These are phyloP conservation scores for Cuniculus paca DNA, from an alignment of 2,797 vertebrate species.

Conservation along the genomic window DNA sequence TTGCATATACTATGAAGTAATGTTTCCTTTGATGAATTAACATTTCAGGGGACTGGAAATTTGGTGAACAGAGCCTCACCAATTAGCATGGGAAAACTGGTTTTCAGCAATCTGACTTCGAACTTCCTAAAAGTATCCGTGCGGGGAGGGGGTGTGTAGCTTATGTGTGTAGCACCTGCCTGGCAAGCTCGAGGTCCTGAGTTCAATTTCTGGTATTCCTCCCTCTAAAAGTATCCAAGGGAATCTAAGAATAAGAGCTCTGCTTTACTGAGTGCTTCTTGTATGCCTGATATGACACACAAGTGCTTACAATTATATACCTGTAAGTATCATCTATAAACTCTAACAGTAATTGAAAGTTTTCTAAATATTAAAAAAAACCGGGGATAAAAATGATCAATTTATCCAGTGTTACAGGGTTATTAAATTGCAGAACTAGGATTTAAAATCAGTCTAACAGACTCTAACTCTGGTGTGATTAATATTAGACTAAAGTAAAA, in stretches of 20 bases:
- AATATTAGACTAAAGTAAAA: constrained; percentile 15
- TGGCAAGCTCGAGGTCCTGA: too few species aligned
- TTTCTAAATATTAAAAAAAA: constrained; percentile 52
- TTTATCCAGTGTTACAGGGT: background rate
- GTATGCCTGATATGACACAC: background rate
- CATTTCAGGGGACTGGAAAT: background rate
- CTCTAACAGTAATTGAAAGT: constrained; percentile 1
- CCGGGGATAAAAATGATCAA: background rate
- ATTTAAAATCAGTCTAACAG: background rate
- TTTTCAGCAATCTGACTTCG: background rate
- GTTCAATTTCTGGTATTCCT: too few species aligned
- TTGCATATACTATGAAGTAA: background rate
- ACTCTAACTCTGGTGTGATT: background rate
- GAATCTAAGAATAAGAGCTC: background rate
- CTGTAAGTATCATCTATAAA: background rate
- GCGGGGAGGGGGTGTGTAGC: background rate
- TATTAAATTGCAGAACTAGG: background rate
- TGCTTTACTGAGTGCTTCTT: background rate
- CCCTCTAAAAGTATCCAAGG: background rate
- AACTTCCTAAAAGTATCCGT: constrained; percentile 1
- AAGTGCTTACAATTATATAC: background rate
- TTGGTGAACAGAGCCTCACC: background rate
- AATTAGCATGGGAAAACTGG: background rate
- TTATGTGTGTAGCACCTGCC: too few species aligned
- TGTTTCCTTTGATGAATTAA: background rate